Evolutionary conservation across 2,888 invertebrate species (phyloP).

Genomic region (Torymus auratus): DNA sequence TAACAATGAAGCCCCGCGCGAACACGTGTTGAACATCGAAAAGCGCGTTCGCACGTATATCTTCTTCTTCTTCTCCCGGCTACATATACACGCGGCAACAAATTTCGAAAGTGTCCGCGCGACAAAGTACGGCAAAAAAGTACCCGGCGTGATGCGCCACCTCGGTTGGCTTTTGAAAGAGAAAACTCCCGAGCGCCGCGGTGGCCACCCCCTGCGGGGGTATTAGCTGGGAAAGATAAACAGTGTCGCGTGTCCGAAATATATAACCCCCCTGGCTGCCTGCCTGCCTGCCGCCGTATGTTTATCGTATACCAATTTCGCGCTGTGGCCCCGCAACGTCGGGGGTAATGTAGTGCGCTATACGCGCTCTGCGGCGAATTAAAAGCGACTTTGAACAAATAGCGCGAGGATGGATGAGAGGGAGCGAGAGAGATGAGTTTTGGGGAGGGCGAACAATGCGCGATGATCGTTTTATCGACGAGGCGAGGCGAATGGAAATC

Average conservation of each 20-base stretch:
- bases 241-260: conserved; percentile 66
- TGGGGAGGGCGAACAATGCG: not conserved
- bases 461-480: conserved; percentile 8
- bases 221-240: conserved; percentile 67
- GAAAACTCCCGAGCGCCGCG: conserved; percentile 28
- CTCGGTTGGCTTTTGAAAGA: conserved; percentile 45
- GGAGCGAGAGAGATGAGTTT: conserved; percentile 27
- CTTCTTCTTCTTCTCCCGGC: not conserved
- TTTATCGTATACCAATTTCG: conserved; percentile 58
- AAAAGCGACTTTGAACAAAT: conserved; percentile 43
- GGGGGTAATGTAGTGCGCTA: conserved; percentile 8
- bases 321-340: conserved; percentile 14
- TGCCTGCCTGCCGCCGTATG: conserved; percentile 26
- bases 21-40: not conserved
- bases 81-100: not conserved
- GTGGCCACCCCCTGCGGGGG: conserved; percentile 10
- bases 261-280: conserved; percentile 41
- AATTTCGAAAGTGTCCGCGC: conserved; percentile 14
- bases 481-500: not conserved
- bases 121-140: not conserved
- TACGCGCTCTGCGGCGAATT: conserved; percentile 17
- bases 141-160: not conserved
- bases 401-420: not conserved
- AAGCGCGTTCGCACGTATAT: conserved; percentile 11
- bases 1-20: conserved; percentile 14